These are phyloP conservation scores for Lobophora halterata DNA, from an alignment of 2,888 invertebrate species.

Conservation along the genomic window DNA sequence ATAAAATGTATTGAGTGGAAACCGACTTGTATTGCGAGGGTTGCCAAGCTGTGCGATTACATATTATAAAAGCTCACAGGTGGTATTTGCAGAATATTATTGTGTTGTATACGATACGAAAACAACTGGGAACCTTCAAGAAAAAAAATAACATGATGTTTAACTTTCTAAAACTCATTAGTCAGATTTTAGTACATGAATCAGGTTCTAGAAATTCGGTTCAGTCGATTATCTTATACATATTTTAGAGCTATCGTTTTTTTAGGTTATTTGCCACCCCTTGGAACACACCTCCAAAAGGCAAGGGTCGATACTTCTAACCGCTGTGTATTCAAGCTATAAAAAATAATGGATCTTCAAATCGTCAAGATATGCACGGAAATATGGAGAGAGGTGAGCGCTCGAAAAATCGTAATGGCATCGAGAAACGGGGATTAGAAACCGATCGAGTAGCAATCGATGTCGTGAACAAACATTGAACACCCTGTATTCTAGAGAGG, in stretches of 20 bases:
- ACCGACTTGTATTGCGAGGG: conserved; percentile 44
- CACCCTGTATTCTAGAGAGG: conserved; percentile 30
- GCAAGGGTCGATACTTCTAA: conserved; percentile 64
- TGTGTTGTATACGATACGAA: too few species aligned
- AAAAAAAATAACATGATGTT: conserved; percentile 9
- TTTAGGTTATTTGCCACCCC: conserved; percentile 50
- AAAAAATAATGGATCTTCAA: conserved; percentile 80
- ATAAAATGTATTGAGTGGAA: conserved; percentile 75
- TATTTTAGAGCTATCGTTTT: too few species aligned
- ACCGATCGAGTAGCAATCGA: conserved; percentile 75
- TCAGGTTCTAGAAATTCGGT: too few species aligned
- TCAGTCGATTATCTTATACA: too few species aligned
- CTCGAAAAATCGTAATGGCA: conserved; percentile 77
- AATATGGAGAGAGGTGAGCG: conserved; percentile 78
- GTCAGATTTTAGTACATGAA: too few species aligned
- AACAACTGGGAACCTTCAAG: too few species aligned
- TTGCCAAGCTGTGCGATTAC: conserved; percentile 30
- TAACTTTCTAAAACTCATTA: too few species aligned
- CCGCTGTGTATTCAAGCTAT: conserved; percentile 74
- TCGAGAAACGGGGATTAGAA: conserved; percentile 78
- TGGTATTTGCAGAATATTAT: too few species aligned
- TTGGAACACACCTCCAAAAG: conserved; percentile 53
- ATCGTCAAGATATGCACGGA: conserved; percentile 79
- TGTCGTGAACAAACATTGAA: conserved; percentile 58
- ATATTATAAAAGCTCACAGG: too few species aligned